Evolutionary conservation across 2,797 vertebrate species (phyloP).

Genomic region (Rhyacichthys aspro): DNA sequence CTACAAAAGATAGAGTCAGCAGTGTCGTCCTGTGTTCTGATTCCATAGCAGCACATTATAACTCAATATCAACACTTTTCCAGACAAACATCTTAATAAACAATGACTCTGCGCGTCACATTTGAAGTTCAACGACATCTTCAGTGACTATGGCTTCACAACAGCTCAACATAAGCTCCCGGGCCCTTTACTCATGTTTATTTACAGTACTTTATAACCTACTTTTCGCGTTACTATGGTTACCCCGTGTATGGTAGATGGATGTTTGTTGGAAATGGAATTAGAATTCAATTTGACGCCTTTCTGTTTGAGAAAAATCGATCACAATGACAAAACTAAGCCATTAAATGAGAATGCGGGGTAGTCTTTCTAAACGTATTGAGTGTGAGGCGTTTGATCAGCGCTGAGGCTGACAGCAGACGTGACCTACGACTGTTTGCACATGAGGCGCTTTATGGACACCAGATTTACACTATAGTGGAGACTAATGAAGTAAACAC

Average conservation of each 20-base stretch:
- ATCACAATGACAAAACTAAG: no score
- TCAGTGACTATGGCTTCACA: neutral
- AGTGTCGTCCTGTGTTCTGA: no score
- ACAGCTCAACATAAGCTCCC: neutral
- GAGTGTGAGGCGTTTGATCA: no score
- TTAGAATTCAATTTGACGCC: neutral
- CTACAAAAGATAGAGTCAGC: no score
- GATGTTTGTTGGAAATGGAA: neutral
- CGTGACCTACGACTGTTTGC: no score
- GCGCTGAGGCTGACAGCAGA: no score
- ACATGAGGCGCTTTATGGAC: no score
- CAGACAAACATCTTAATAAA: neutral
- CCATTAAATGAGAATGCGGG: no score
- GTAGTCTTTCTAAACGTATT: no score
- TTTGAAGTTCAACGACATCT: neutral
- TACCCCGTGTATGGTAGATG: conserved; percentile 26
- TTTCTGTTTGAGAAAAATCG: no score
- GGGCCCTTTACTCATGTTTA: conserved; percentile 48
- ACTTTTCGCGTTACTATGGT: conserved; percentile 67
- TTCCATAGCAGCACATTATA: no score
- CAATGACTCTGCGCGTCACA: neutral
- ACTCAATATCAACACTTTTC: neutral
- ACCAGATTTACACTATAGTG: neutral
- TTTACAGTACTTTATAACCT: conserved; percentile 59
- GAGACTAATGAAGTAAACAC: no score